These are phyloP conservation scores for Dromius quadrimaculatus DNA, from an alignment of 2,888 invertebrate genomes.

Conservation along the genomic window DNA sequence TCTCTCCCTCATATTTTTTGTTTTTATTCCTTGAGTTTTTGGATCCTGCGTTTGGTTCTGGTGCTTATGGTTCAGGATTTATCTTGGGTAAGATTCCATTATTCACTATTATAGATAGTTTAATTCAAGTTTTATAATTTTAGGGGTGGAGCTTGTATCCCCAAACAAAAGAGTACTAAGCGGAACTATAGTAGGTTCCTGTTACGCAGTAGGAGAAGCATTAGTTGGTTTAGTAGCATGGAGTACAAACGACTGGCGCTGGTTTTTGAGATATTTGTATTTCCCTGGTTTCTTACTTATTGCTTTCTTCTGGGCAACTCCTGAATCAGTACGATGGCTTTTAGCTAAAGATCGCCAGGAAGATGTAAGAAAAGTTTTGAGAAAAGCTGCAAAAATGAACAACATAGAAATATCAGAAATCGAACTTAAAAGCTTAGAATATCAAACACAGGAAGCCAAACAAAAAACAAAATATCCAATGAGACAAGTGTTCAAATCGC, in stretches of 20 bases:
- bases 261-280: conserved; percentile 68
- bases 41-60: conserved; percentile 77
- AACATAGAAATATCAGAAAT: conserved; percentile 71
- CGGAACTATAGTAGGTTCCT: conserved; percentile 77
- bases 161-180: conserved; percentile 79
- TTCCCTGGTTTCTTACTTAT: conserved; percentile 76
- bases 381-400: conserved; percentile 75
- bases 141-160: conserved; percentile 82
- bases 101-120: neutral
- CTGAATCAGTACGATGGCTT: conserved; percentile 84
- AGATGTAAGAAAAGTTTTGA: conserved; percentile 71
- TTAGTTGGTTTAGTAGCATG: conserved; percentile 77
- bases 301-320: conserved; percentile 75
- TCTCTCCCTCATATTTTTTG: conserved; percentile 77
- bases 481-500: conserved; percentile 69
- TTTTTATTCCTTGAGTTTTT: conserved; percentile 79
- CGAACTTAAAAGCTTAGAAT: conserved; percentile 65
- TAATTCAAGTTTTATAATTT: conserved; percentile 56
- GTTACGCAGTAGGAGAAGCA: conserved; percentile 79
- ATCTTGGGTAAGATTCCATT: conserved; percentile 77
- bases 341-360: conserved; percentile 72
- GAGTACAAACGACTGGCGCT: conserved; percentile 76
- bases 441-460: conserved; percentile 38
- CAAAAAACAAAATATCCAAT: conserved; percentile 56
- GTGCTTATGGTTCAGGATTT: conserved; percentile 79